Percentiles rank a stretch among this genome's conserved stretches.
Evolutionary conservation across 92 coral and sea anemone genomes (phyloP).

Genomic region (Micromussa lordhowensis): DNA sequence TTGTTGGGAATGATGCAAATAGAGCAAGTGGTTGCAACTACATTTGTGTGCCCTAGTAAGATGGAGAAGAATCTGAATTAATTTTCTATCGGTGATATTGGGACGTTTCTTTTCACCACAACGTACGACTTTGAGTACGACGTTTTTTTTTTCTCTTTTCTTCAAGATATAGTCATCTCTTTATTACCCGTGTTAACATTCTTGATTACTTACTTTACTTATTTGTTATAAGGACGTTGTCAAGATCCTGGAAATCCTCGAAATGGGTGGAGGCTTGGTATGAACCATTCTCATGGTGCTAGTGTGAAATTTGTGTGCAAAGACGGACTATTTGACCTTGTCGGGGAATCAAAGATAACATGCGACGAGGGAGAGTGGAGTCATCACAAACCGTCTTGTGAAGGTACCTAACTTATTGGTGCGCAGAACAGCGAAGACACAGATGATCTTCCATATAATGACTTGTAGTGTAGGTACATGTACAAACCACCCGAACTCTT

Average conservation of each 20-base stretch:
- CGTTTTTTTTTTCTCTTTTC: too few relatives aligned
- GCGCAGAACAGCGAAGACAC: neutral
- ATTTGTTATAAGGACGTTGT: neutral
- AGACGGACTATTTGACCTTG: neutral
- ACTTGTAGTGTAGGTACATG: too few relatives aligned
- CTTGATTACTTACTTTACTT: neutral
- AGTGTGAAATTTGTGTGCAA: neutral
- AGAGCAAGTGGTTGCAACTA: neutral
- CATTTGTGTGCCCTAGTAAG: neutral
- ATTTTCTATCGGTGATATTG: too few relatives aligned
- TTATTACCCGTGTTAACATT: too few relatives aligned
- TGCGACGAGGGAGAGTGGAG: neutral
- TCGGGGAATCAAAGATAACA: neutral
- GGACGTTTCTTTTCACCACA: too few relatives aligned
- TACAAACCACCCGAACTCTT: too few relatives aligned
- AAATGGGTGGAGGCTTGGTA: neutral
- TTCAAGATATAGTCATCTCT: too few relatives aligned
- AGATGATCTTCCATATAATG: too few relatives aligned
- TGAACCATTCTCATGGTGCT: neutral
- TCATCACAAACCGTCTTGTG: neutral
- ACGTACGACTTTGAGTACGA: too few relatives aligned
- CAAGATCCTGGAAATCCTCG: neutral
- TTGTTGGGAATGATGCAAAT: neutral
- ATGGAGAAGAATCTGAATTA: too few relatives aligned
- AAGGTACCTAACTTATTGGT: neutral